Percentiles rank a stretch among this genome's conserved stretches.
phyloP scores from a whole-genome alignment of 2,113 vertebrate species.

The Ceratotherium simum region DNA sequence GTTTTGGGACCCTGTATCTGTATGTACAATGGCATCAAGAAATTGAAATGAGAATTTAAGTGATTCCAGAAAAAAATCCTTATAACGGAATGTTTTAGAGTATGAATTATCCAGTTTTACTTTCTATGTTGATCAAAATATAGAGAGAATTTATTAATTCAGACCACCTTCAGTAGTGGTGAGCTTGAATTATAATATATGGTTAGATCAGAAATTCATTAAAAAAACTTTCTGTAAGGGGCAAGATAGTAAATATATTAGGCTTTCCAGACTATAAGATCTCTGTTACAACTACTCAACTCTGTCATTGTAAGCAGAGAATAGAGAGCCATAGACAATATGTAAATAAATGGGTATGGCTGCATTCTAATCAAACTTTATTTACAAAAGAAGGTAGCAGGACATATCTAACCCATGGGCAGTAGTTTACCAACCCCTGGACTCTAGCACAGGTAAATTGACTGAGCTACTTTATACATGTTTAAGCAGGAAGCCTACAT shows the following conservation, averaged over 20 bases:
- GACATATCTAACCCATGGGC: background rate
- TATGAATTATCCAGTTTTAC: background rate
- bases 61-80: background rate
- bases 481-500: background rate
- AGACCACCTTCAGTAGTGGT: background rate
- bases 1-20: background rate
- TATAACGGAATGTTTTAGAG: background rate
- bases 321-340: background rate
- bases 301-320: background rate
- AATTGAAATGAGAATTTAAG: background rate
- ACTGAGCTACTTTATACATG: constrained; percentile 12
- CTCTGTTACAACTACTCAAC: background rate
- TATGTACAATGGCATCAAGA: background rate
- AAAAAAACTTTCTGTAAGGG: background rate
- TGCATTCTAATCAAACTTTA: constrained; percentile 5
- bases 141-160: constrained; percentile 10
- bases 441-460: background rate
- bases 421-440: background rate
- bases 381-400: background rate
- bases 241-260: background rate
- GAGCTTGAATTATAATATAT: constrained; percentile 23
- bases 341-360: background rate
- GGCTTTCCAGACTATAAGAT: constrained; percentile 5
- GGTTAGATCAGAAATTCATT: background rate
- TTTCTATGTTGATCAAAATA: constrained; percentile 13